Conservation (phyloP, 2,797 vertebrate species). For the Macroramphosus scolopax region DNA sequence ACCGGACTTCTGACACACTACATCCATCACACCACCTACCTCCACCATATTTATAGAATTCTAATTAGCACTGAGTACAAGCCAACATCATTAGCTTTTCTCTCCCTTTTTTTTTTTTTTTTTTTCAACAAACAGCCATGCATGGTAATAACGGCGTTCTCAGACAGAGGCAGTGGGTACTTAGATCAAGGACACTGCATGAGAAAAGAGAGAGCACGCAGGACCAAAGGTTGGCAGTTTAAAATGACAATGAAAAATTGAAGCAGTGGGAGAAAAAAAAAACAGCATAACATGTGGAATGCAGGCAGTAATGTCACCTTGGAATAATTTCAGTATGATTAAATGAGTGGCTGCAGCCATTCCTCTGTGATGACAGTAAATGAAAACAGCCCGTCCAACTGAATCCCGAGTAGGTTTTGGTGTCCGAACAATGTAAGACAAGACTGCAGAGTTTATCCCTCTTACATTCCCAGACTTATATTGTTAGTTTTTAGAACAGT, state of each 20-base stretch:
- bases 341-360: slow-evolving; percentile 55
- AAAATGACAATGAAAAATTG: slow-evolving; percentile 78
- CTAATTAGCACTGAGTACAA: slow-evolving; percentile 84
- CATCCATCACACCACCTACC: slow-evolving; percentile 79
- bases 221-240: slow-evolving; percentile 71
- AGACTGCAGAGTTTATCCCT: no score
- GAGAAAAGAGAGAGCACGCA: slow-evolving; percentile 32
- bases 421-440: no score
- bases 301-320: slow-evolving; percentile 76
- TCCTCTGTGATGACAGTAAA: slow-evolving; percentile 58
- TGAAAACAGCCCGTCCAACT: slow-evolving; percentile 44
- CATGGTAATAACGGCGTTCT: slow-evolving; percentile 76
- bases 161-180: slow-evolving; percentile 53
- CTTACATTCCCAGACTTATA: no score
- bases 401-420: no score
- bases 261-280: slow-evolving; percentile 44
- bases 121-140: slow-evolving; percentile 72
- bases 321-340: slow-evolving; percentile 72
- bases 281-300: slow-evolving; percentile 59
- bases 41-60: slow-evolving; percentile 86
- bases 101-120: slow-evolving; percentile 43
- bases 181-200: slow-evolving; percentile 68
- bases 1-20: slow-evolving; percentile 81
- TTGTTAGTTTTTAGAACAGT: no score
- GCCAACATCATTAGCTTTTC: slow-evolving; percentile 83